Percentiles rank a stretch among this genome's conserved stretches.
Evolutionary conservation across 53 echinoderm and acorn worm species (phyloP).

Genomic region (Paracentrotus lividus): DNA sequence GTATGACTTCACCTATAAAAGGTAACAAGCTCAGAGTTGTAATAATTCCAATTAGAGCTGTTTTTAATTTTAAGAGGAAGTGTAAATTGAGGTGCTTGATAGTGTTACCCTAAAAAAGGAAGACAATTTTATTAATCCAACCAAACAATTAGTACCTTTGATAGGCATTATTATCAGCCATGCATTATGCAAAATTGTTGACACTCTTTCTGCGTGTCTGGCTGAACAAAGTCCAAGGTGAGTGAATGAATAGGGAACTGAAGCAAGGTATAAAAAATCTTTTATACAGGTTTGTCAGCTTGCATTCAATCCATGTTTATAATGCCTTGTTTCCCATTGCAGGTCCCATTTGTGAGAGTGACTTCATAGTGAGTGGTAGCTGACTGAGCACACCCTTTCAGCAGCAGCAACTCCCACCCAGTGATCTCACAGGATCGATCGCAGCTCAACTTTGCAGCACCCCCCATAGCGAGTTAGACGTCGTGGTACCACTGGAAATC

Average conservation of each 20-base stretch:
- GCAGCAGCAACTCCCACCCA: not conserved
- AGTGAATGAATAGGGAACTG: conserved; percentile 15
- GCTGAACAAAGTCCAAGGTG: conserved; percentile 57
- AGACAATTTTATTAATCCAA: conserved; percentile 21
- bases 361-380: conserved; percentile 51
- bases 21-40: no score
- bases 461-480: not conserved
- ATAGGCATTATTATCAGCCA: conserved; percentile 17
- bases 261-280: not conserved
- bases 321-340: conserved; percentile 63
- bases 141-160: conserved; percentile 11
- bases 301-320: conserved; percentile 61
- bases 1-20: no score
- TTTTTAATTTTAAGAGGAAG: conserved; percentile 1
- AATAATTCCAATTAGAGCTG: not conserved
- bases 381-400: conserved; percentile 43
- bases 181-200: conserved; percentile 24
- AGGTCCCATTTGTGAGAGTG: conserved; percentile 64
- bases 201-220: conserved; percentile 20
- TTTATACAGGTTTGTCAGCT: not conserved
- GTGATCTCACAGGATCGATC: conserved; percentile 7
- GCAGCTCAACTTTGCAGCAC: not conserved
- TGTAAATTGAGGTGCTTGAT: not conserved
- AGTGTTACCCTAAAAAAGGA: not conserved
- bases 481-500: not conserved